Conservation (phyloP, 2,113 vertebrate genomes). For the Merops nubicus region DNA sequence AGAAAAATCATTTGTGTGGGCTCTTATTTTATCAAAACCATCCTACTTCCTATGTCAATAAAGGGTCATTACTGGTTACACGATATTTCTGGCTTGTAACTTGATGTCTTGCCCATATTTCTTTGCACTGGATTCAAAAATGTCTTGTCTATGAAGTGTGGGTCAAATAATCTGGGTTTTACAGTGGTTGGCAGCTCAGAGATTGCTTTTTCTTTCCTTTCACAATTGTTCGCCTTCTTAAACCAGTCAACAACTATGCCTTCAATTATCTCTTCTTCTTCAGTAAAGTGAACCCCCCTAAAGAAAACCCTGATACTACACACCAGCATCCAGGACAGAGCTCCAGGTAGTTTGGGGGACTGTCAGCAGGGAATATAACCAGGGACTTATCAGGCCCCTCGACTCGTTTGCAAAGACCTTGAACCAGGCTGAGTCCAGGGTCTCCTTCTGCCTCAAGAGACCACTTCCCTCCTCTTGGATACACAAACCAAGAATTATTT, state of each 20-base stretch:
- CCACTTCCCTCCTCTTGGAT: not conserved
- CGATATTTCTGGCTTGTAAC: slow-evolving; percentile 25
- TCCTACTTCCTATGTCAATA: slow-evolving; percentile 5
- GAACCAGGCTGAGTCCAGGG: not conserved
- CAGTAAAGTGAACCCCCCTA: rapidly evolving
- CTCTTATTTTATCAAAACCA: slow-evolving; percentile 43
- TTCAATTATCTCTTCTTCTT: not conserved
- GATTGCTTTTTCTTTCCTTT: not conserved
- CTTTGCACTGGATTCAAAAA: not conserved
- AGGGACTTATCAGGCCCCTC: not conserved
- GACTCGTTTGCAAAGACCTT: not conserved
- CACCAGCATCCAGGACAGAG: not conserved
- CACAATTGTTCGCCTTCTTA: not conserved
- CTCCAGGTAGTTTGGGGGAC: not conserved
- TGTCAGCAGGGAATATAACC: not conserved
- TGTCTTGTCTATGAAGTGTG: not conserved
- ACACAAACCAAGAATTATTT: rapidly evolving
- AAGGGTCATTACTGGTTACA: not conserved
- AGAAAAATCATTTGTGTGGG: slow-evolving; percentile 22
- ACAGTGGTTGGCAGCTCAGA: not conserved
- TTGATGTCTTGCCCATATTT: not conserved
- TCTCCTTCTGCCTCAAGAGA: not conserved
- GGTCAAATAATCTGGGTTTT: not conserved
- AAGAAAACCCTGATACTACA: not conserved
- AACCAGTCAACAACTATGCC: not conserved